A percentile compares a stretch with the other conserved stretches of the same genome.
Conservation (phyloP, 2,113 vertebrate genomes). For the Garra rufa region DNA sequence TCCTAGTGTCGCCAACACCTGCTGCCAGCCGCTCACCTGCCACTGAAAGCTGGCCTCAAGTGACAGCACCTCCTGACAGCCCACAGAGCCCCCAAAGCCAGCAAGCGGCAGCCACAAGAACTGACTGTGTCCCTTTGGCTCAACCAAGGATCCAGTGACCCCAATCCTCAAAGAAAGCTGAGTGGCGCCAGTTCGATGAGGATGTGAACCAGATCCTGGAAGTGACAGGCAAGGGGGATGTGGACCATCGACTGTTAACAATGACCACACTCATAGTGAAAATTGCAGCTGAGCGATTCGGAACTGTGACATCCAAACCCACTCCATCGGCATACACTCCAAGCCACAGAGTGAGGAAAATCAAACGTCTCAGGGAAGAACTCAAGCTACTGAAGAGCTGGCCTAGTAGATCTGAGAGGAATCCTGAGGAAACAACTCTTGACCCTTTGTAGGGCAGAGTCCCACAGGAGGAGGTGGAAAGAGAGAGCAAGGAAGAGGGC, state of each 20-base stretch:
- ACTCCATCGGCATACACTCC: no score
- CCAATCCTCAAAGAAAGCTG: constrained; percentile 17
- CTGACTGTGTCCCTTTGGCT: background rate
- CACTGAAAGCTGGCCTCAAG: background rate
- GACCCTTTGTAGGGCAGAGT: constrained; percentile 3
- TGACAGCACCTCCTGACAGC: background rate
- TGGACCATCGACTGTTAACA: no score
- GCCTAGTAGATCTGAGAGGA: no score
- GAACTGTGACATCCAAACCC: no score
- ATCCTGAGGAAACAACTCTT: no score
- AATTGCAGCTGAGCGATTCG: no score
- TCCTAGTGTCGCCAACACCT: background rate
- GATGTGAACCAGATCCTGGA: constrained; percentile 9
- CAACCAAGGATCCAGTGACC: constrained; percentile 26
- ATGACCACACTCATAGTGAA: no score
- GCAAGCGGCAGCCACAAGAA: no score
- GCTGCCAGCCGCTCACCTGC: background rate
- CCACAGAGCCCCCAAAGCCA: background rate
- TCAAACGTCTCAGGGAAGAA: no score
- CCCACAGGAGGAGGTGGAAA: background rate
- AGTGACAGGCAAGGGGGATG: no score
- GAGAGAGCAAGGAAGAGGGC: constrained; percentile 4
- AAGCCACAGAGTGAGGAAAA: no score
- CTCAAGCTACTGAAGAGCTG: no score
- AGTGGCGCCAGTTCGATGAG: constrained; percentile 41